A percentile compares a stretch with the other conserved stretches of the same genome.
Evolutionary conservation across 2,113 vertebrate genomes (phyloP).

Genomic region (Anoplopoma fimbria): DNA sequence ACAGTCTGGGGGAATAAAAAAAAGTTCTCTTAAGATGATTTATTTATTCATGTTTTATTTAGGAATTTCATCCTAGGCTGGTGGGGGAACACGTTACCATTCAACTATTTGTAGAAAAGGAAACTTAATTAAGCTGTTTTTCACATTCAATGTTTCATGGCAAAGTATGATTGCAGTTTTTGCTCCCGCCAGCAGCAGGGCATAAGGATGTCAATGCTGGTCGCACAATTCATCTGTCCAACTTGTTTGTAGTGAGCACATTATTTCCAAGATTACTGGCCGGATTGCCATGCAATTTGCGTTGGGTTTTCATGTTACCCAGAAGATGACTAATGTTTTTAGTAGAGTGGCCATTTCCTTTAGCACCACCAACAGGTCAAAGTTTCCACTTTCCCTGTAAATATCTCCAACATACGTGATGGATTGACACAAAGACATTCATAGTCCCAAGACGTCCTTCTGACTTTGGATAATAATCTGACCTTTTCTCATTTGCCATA

Average conservation of each 20-base stretch:
- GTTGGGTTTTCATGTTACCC: neutral
- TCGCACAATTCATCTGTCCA: conserved; percentile 17
- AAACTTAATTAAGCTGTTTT: conserved; percentile 53
- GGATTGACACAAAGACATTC: neutral
- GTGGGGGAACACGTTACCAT: conserved; percentile 39
- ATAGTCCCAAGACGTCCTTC: neutral
- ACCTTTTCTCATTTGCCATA: neutral
- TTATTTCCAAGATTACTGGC: conserved; percentile 9
- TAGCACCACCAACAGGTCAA: neutral
- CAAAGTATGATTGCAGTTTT: conserved; percentile 25
- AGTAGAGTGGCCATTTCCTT: neutral
- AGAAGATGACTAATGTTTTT: neutral
- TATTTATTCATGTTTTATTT: conserved; percentile 59
- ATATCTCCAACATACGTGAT: neutral
- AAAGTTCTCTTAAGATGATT: conserved; percentile 32
- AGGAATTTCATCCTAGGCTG: conserved; percentile 35
- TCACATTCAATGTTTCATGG: conserved; percentile 38
- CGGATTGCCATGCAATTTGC: neutral
- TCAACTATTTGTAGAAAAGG: conserved; percentile 41
- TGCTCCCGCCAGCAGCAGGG: conserved; percentile 18
- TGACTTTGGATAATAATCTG: neutral
- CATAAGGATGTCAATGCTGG: conserved; percentile 2
- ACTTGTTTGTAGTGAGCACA: conserved; percentile 2
- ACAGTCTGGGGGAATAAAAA: neutral
- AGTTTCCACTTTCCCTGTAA: neutral